A percentile compares a stretch with the other conserved stretches of the same genome.
phyloP scores from a whole-genome alignment of 2,797 vertebrate genomes.

The Galaxias olidus region DNA sequence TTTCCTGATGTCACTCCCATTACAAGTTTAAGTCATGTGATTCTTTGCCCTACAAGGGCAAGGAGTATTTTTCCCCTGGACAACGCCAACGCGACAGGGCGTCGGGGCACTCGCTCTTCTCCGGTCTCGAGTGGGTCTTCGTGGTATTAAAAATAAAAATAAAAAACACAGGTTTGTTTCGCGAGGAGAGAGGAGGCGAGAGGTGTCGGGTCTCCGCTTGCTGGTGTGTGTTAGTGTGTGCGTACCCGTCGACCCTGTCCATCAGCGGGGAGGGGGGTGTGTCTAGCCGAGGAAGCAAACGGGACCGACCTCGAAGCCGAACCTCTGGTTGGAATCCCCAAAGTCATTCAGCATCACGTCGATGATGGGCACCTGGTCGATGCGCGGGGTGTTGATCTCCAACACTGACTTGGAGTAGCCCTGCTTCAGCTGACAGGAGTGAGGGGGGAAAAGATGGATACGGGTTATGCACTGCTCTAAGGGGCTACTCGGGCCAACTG shows the following conservation, averaged over 20 bases:
- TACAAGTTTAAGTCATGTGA: slow-evolving; percentile 86
- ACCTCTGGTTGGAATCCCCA: slow-evolving; percentile 96
- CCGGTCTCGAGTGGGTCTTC: slow-evolving; percentile 76
- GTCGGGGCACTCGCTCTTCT: slow-evolving; percentile 75
- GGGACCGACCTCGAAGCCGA: slow-evolving; percentile 98
- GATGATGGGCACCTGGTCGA: slow-evolving; percentile 95
- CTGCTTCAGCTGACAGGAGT: slow-evolving; percentile 81
- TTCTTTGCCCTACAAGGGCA: slow-evolving; percentile 83
- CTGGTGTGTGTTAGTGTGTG: slow-evolving; percentile 48
- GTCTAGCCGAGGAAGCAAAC: slow-evolving; percentile 96
- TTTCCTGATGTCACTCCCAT: slow-evolving; percentile 76
- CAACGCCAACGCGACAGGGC: slow-evolving; percentile 74
- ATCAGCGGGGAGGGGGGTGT: slow-evolving; percentile 55
- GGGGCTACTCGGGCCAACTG: too few species aligned
- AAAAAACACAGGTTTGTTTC: slow-evolving; percentile 56
- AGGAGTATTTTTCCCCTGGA: slow-evolving; percentile 76
- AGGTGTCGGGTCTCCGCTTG: slow-evolving; percentile 53
- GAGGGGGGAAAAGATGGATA: not conserved
- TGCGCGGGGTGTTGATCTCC: slow-evolving; percentile 96
- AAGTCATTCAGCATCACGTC: slow-evolving; percentile 99
- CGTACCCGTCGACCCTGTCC: slow-evolving; percentile 59
- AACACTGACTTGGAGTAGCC: slow-evolving; percentile 91
- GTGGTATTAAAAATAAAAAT: slow-evolving; percentile 43
- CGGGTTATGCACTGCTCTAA: not conserved
- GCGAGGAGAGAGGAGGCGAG: slow-evolving; percentile 48